Percentiles rank a stretch among this genome's conserved stretches.
These are phyloP conservation scores for Mustela nigripes DNA, from an alignment of 2,113 vertebrate species.

Conservation along the genomic window DNA sequence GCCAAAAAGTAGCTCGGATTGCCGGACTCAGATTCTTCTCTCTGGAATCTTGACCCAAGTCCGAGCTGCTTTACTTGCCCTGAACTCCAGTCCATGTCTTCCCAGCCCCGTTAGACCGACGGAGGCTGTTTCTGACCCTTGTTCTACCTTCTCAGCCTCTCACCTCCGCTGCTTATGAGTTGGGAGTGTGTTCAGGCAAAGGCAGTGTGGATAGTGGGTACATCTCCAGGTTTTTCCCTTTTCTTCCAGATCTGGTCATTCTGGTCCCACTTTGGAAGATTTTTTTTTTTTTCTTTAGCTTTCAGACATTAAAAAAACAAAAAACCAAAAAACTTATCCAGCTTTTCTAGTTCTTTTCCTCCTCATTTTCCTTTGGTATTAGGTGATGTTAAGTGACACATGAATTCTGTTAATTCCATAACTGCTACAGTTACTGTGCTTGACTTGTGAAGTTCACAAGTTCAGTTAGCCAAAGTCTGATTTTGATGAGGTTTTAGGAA, in stretches of 20 bases:
- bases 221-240: neutral
- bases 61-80: no score
- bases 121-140: neutral
- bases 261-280: neutral
- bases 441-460: neutral
- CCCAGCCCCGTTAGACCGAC: no score
- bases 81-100: neutral
- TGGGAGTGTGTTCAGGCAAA: neutral
- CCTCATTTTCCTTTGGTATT: neutral
- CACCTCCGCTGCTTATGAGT: neutral
- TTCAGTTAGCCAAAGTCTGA: neutral
- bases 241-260: neutral
- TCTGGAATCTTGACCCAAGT: neutral
- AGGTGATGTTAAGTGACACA: neutral
- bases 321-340: neutral
- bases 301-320: neutral
- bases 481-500: constrained; percentile 22
- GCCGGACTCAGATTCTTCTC: neutral
- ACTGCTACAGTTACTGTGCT: neutral
- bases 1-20: neutral
- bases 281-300: neutral
- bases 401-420: neutral
- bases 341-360: neutral
- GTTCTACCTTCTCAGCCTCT: neutral
- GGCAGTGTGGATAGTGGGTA: neutral